Percentiles rank a stretch among this genome's conserved stretches.
These are phyloP conservation scores for Aelia acuminata DNA, from an alignment of 2,888 invertebrate species.

Conservation along the genomic window DNA sequence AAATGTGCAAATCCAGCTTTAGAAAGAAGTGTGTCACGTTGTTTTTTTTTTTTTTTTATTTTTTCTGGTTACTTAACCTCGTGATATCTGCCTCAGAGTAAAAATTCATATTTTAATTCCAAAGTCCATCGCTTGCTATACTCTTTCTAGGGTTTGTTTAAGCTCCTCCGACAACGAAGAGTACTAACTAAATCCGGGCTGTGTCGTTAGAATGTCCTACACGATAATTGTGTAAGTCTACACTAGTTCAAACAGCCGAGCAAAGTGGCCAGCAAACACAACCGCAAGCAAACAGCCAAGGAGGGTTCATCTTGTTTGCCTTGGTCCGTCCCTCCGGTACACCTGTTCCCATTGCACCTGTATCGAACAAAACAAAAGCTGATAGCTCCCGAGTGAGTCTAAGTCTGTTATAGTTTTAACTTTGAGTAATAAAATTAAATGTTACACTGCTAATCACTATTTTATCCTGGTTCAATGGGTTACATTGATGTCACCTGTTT, in stretches of 20 bases:
- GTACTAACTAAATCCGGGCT: not conserved
- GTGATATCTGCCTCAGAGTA: not conserved
- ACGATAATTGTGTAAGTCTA: not conserved
- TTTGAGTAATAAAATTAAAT: no score
- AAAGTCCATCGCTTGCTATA: not conserved
- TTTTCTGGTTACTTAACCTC: not conserved
- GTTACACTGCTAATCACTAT: no score
- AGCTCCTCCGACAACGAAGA: not conserved
- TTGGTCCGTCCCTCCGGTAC: not conserved
- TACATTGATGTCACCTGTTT: no score
- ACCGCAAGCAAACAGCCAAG: not conserved
- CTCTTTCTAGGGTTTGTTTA: not conserved
- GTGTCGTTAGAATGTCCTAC: not conserved
- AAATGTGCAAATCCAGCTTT: no score
- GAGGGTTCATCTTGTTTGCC: not conserved
- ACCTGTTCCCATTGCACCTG: not conserved
- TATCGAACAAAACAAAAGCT: not conserved
- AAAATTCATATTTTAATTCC: not conserved
- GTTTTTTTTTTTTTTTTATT: no score
- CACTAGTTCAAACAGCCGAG: not conserved
- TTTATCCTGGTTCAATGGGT: no score
- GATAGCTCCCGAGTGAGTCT: no score
- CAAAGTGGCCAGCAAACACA: not conserved
- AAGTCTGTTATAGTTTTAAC: no score
- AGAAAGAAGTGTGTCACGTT: no score